Evolutionary conservation across 1,140 invertebrate genomes (phyloP).

Genomic region (Alviniconcha marisindica): DNA sequence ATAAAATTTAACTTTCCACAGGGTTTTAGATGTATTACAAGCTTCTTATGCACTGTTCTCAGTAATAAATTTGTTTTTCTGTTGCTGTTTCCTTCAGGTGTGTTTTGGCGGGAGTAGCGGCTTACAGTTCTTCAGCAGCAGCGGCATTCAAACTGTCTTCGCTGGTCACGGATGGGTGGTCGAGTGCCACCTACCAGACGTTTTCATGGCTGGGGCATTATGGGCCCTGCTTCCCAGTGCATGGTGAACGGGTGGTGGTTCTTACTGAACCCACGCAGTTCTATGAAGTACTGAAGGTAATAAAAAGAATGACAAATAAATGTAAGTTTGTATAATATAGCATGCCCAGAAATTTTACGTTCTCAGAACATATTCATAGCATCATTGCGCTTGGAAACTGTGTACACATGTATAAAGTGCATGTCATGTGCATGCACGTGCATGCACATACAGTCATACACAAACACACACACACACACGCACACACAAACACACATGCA

Average conservation of each 20-base stretch:
- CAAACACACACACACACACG: no score
- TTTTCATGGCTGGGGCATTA: constrained; percentile 69
- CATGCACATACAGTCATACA: no score
- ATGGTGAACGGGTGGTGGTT: constrained; percentile 70
- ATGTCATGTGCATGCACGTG: no score
- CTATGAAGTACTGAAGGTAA: constrained; percentile 72
- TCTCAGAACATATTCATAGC: no score
- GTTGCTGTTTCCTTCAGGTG: constrained; percentile 13
- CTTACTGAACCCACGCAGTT: constrained; percentile 73
- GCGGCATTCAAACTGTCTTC: neutral
- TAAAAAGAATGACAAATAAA: neutral
- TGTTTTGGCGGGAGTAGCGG: neutral
- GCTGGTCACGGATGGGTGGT: neutral
- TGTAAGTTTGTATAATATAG: neutral
- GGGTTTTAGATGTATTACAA: no score
- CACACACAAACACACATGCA: no score
- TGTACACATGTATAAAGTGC: no score
- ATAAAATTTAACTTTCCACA: no score
- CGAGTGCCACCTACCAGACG: constrained; percentile 32
- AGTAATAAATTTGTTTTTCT: no score
- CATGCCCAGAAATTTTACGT: no score
- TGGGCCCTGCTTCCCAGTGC: constrained; percentile 71
- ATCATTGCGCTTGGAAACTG: no score
- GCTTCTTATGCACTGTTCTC: no score
- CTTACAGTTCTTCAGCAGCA: neutral